phyloP scores from a whole-genome alignment of 2,797 vertebrate species.

The Pyrrhura leucotis region DNA sequence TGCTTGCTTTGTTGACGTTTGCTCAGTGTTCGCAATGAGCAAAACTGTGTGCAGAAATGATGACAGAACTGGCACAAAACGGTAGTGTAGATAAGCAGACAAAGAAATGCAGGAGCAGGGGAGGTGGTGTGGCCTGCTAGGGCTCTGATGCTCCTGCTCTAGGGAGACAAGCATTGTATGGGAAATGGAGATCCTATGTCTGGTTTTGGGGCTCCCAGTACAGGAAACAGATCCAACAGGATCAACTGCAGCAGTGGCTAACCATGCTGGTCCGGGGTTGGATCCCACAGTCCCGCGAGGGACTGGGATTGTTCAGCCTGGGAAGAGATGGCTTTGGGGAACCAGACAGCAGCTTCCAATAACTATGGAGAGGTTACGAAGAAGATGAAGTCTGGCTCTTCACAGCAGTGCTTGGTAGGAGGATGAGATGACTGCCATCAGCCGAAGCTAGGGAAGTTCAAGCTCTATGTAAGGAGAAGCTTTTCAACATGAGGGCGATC shows the following conservation, averaged over 20 bases:
- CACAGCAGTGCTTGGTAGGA: neutral
- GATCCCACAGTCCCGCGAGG: fast-evolving
- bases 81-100: neutral
- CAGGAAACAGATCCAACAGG: neutral
- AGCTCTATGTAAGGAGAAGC: neutral
- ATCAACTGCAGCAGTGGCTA: neutral
- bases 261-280: fast-evolving
- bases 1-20: neutral
- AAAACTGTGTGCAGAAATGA: neutral
- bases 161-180: neutral
- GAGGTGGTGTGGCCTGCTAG: neutral
- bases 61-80: neutral
- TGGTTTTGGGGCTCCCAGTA: neutral
- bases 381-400: neutral
- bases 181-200: neutral
- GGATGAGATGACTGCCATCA: neutral
- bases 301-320: neutral
- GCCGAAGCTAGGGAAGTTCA: neutral
- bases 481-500: neutral
- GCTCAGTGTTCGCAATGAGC: neutral
- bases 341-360: neutral
- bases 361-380: neutral
- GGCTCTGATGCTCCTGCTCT: neutral
- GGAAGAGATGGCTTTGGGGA: neutral
- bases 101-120: neutral